Percentiles rank a stretch among this genome's conserved stretches.
phyloP scores from a whole-genome alignment of 2,113 vertebrate genomes.

The Hoplias malabaricus region DNA sequence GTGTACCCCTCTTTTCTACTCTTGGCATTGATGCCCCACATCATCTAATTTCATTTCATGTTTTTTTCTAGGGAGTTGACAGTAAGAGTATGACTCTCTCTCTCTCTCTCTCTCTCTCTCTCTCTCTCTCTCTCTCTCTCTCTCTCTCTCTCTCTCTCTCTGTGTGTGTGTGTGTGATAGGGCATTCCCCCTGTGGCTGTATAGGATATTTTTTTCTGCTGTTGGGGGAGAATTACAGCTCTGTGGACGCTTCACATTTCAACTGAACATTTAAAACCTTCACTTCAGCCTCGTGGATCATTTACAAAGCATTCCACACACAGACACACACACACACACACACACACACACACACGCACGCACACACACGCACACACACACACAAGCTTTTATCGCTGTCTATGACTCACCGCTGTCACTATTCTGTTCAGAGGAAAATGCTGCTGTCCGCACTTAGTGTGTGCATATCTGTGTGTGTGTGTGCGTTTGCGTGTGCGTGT shows the following conservation, averaged over 20 bases:
- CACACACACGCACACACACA: neutral
- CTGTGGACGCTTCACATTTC: conserved; percentile 62
- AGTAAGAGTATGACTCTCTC: no score
- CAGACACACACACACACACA: neutral
- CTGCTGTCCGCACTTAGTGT: conserved; percentile 20
- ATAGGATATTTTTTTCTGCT: conserved; percentile 74
- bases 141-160: no score
- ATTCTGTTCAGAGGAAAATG: conserved; percentile 7
- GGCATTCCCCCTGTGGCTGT: conserved; percentile 67
- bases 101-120: no score
- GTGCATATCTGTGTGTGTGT: conserved; percentile 44
- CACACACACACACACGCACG: neutral
- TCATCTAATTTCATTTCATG: no score
- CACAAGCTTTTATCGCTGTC: conserved; percentile 64
- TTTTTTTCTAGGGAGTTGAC: no score
- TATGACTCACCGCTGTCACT: conserved; percentile 62
- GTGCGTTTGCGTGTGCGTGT: conserved; percentile 46
- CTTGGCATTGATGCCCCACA: no score
- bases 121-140: no score
- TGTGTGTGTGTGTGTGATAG: conserved; percentile 26
- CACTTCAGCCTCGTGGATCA: conserved; percentile 58
- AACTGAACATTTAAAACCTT: conserved; percentile 62
- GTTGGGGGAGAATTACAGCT: conserved; percentile 64
- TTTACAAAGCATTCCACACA: conserved; percentile 68
- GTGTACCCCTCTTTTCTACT: no score